Evolutionary conservation across 2,113 vertebrate genomes (phyloP).

Genomic region (Cynopterus brachyotis): DNA sequence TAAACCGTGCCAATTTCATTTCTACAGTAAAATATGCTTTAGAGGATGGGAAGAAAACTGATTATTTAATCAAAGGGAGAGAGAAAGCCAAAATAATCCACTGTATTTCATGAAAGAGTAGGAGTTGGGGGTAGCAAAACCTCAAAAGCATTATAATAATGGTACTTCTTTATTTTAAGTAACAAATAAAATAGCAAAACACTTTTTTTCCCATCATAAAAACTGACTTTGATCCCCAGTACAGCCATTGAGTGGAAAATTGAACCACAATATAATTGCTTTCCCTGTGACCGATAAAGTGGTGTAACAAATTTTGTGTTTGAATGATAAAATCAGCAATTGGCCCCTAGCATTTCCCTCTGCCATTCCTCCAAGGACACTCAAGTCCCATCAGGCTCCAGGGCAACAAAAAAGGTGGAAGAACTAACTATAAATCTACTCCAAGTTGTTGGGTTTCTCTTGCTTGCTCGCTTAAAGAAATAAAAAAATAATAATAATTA

Average conservation of each 20-base stretch:
- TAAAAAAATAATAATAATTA: conserved; percentile 41
- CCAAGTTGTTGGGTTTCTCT: conserved; percentile 79
- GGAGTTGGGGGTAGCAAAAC: conserved; percentile 22
- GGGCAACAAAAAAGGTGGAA: conserved; percentile 84
- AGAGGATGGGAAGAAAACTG: conserved; percentile 72
- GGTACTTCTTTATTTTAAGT: conserved; percentile 83
- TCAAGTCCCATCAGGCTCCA: conserved; percentile 87
- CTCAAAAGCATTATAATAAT: conserved; percentile 55
- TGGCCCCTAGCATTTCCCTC: conserved; percentile 89
- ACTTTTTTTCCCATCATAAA: conserved; percentile 84
- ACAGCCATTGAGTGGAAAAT: conserved; percentile 92
- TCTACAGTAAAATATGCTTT: conserved; percentile 75
- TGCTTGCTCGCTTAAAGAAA: conserved; percentile 52
- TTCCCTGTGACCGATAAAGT: conserved; percentile 93
- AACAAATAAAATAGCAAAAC: conserved; percentile 86
- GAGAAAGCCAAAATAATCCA: conserved; percentile 75
- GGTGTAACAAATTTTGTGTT: conserved; percentile 93
- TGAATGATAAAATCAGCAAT: conserved; percentile 94
- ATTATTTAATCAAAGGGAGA: conserved; percentile 81
- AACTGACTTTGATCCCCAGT: conserved; percentile 91
- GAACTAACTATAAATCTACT: conserved; percentile 88
- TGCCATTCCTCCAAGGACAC: conserved; percentile 92
- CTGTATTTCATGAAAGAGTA: conserved; percentile 66
- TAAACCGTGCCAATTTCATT: conserved; percentile 83
- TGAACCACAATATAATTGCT: conserved; percentile 94